Conservation (phyloP, 2,797 vertebrate genomes). For the Myotis pilosus region DNA sequence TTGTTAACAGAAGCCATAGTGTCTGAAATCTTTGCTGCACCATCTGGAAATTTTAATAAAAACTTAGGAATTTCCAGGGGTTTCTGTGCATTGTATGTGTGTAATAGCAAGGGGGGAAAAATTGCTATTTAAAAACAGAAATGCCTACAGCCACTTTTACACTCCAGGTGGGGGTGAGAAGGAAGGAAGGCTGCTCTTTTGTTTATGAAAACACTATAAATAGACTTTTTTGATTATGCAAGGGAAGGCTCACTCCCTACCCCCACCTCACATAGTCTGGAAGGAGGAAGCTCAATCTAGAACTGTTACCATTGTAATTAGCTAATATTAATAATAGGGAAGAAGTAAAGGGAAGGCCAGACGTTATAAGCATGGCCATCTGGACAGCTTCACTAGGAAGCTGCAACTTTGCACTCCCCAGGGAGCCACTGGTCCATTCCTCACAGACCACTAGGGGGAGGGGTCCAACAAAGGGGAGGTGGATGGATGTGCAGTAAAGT, state of each 20-base stretch:
- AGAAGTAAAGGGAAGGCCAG: background rate
- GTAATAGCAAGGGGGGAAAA: constrained; percentile 42
- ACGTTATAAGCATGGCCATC: background rate
- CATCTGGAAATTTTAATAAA: constrained; percentile 78
- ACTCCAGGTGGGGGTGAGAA: constrained; percentile 44
- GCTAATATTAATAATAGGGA: background rate
- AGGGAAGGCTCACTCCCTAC: background rate
- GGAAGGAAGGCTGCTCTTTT: constrained; percentile 59
- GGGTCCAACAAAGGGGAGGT: background rate
- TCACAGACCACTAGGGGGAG: background rate
- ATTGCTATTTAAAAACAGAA: constrained; percentile 58
- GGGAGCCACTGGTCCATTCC: background rate
- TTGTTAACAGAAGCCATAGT: constrained; percentile 68
- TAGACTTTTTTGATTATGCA: constrained; percentile 43
- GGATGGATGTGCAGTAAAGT: background rate
- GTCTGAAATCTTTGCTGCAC: constrained; percentile 67
- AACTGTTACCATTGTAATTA: background rate
- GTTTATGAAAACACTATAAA: constrained; percentile 55
- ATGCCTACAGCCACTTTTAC: constrained; percentile 63
- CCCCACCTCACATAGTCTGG: background rate
- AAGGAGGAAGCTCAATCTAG: background rate
- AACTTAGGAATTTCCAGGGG: constrained; percentile 71
- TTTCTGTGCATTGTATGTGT: constrained; percentile 44
- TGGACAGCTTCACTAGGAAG: background rate
- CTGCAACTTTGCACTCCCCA: background rate